phyloP scores from a whole-genome alignment of 2,888 invertebrate species.

The Branchipolynoe longqiensis region DNA sequence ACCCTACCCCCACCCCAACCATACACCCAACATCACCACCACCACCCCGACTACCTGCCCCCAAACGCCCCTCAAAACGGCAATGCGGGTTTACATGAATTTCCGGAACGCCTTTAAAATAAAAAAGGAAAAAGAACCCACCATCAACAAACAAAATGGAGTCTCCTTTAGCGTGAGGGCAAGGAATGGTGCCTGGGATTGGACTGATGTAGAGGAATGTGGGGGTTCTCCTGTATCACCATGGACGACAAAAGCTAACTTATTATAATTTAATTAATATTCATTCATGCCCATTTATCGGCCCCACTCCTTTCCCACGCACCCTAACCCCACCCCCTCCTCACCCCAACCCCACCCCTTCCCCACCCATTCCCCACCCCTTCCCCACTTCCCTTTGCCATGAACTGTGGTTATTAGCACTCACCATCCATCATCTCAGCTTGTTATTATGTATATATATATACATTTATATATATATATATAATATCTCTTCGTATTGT shows the following conservation, averaged over 20 bases:
- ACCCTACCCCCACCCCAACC: background rate
- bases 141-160: background rate
- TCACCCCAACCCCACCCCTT: background rate
- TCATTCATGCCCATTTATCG: background rate
- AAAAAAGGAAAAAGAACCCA: too few species aligned
- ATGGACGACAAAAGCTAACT: constrained; percentile 25
- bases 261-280: constrained; percentile 49
- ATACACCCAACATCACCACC: background rate
- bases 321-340: background rate
- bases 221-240: constrained; percentile 9
- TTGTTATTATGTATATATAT: too few species aligned
- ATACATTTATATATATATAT: too few species aligned
- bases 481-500: too few species aligned
- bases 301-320: background rate
- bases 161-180: background rate
- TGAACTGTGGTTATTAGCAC: background rate
- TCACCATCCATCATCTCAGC: too few species aligned
- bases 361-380: background rate
- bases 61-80: background rate
- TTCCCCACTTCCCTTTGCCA: background rate
- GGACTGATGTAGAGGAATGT: too few species aligned
- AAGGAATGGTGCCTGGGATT: too few species aligned
- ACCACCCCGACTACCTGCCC: background rate
- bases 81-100: background rate
- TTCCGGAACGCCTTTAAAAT: background rate